These are phyloP conservation scores for Liposcelis brunnea DNA, from an alignment of 2,888 invertebrate genomes.

Conservation along the genomic window DNA sequence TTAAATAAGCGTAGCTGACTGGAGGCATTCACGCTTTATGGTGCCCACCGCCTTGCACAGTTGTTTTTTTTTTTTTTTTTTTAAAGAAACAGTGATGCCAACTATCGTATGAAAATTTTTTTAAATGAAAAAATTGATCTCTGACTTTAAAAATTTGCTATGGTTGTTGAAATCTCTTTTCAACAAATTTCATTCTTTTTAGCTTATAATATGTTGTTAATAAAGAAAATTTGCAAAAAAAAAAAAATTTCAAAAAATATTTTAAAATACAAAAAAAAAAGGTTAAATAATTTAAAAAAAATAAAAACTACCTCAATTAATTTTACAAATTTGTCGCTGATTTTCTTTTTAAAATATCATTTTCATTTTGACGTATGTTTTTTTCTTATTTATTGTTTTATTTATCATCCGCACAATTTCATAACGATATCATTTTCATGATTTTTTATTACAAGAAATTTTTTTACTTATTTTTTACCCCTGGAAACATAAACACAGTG, in stretches of 20 bases:
- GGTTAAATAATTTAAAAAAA: background rate
- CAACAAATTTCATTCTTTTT: background rate
- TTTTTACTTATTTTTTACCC: background rate
- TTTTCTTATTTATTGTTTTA: background rate
- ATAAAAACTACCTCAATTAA: slow-evolving; percentile 7
- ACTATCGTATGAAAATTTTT: too few species aligned
- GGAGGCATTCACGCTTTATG: too few species aligned
- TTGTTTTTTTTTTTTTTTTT: too few species aligned
- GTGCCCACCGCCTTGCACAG: too few species aligned
- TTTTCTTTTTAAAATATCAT: background rate
- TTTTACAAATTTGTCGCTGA: background rate
- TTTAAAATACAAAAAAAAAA: too few species aligned
- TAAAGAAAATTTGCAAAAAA: too few species aligned
- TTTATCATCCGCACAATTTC: background rate
- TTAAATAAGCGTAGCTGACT: too few species aligned
- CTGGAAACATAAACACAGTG: background rate
- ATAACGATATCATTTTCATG: background rate
- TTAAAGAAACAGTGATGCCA: too few species aligned
- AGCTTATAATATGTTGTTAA: background rate
- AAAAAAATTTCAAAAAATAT: too few species aligned
- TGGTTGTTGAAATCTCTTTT: background rate
- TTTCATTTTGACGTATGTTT: background rate
- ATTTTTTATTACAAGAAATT: background rate
- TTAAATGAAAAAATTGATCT: too few species aligned
- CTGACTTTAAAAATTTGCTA: too few species aligned